phyloP scores from a whole-genome alignment of 2,113 vertebrate species.

The Orientallactaga bullata region DNA sequence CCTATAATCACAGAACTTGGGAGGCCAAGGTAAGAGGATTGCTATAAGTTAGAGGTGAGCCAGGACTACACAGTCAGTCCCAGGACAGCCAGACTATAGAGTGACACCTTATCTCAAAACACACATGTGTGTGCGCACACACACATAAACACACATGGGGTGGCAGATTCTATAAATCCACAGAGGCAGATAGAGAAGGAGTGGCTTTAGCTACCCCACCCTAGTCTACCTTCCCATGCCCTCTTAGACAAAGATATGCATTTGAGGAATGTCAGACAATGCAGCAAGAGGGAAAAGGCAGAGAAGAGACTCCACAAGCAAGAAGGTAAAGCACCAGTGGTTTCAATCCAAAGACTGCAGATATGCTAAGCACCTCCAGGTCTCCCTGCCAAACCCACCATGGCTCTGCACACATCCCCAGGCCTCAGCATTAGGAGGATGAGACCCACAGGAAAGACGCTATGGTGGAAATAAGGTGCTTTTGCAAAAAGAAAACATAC shows the following conservation, averaged over 20 bases:
- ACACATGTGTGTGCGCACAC: too few species aligned
- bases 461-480: neutral
- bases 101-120: neutral
- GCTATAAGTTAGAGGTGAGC: neutral
- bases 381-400: neutral
- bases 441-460: neutral
- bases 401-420: neutral
- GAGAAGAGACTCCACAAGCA: neutral
- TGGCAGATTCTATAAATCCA: too few species aligned
- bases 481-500: neutral
- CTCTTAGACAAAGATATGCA: neutral
- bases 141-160: too few species aligned
- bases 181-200: neutral
- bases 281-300: neutral
- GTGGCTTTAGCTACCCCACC: neutral
- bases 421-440: neutral
- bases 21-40: neutral
- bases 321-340: neutral
- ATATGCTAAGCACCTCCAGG: neutral
- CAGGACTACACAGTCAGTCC: too few species aligned
- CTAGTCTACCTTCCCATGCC: neutral
- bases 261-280: neutral
- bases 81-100: neutral
- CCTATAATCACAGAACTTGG: neutral
- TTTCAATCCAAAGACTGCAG: neutral